Conservation (phyloP, 2,797 vertebrate species). For the Benthosema pterotum region DNA sequence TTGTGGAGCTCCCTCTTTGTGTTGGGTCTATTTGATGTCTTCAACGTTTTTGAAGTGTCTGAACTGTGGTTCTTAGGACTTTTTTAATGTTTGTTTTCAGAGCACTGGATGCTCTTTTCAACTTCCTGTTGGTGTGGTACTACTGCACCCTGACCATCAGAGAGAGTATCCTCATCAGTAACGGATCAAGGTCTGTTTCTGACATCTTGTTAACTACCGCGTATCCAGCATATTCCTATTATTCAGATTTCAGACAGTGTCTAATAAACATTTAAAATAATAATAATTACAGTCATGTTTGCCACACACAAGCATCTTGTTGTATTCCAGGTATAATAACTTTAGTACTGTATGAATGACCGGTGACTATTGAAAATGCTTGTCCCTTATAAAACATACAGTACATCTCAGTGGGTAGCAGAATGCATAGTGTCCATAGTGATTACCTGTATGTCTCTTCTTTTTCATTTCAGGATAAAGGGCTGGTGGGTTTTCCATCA, state of each 20-base stretch:
- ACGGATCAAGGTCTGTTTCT: constrained; percentile 88
- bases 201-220: not conserved
- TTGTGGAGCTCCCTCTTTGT: too few relatives aligned
- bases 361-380: too few relatives aligned
- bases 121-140: constrained; percentile 98
- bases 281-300: not conserved
- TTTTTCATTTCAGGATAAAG: constrained; percentile 86
- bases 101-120: constrained; percentile 91
- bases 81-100: constrained; percentile 75
- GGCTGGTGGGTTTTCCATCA: constrained; percentile 99
- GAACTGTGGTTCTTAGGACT: too few relatives aligned
- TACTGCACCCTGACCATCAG: constrained; percentile 98
- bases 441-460: constrained; percentile 5
- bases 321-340: not conserved
- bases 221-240: too few relatives aligned
- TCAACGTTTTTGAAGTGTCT: too few relatives aligned
- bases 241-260: too few relatives aligned
- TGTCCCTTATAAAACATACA: too few relatives aligned
- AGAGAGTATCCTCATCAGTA: constrained; percentile 95
- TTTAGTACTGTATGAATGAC: constrained; percentile 1
- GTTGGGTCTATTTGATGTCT: too few relatives aligned
- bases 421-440: too few relatives aligned
- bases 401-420: too few relatives aligned
- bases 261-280: too few relatives aligned
- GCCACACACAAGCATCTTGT: not conserved